Base-by-base conservation (phyloP, 2,888 invertebrate species). In the Diarsia dahlii region DNA sequence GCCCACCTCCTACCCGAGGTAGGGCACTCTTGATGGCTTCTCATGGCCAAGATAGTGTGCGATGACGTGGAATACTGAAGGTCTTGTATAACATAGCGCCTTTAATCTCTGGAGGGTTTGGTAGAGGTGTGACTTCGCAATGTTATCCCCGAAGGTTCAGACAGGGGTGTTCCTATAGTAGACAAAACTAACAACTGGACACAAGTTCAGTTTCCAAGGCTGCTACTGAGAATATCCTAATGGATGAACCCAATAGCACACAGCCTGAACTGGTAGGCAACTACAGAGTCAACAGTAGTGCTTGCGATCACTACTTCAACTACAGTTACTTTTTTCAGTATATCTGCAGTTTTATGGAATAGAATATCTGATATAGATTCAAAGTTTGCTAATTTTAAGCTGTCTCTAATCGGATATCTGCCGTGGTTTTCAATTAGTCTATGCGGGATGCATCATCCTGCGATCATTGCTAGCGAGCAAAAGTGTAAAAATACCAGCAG, bases 1-100 rank as follows among this genome's bases (percentile, higher is more conserved):
- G 65, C 83, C 87, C 81, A 82, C 82, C 46, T 10, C 34, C 62
- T 39, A 50, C 63, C 68, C 62, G 52, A 76, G 78, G 73, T 80
- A 65, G 78, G 58, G 63, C 71, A 75, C 60, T 75, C 46, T 63
- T 71, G 71, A 77, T 78, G 87, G 71, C 64, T 80, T 50, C 48
- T 81, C 75, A 74, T 62, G 75, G 81, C 73, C 74, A 63, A 73
- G 75, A 64, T 74, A 78, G 69, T 74, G 74, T 63, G 68, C 72
- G 72, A 68, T 79, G 80, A 76, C 73, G 68, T 86, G 80, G 48
- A 80, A 69, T 60, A 62, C 4, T 4, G 60, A 71, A 74, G 68
- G 62, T 71, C 48, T 13, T n/a, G 13, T 5, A 13, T 3, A 58
- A 58, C 1, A n/a, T 45, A 13, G 45, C n/a, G 2, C 13, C n/a